Evolutionary conservation across 1,140 invertebrate genomes (phyloP), one percentile per base, ranked within the genome.

Genomic region (Kradibia gibbosae): DNA sequence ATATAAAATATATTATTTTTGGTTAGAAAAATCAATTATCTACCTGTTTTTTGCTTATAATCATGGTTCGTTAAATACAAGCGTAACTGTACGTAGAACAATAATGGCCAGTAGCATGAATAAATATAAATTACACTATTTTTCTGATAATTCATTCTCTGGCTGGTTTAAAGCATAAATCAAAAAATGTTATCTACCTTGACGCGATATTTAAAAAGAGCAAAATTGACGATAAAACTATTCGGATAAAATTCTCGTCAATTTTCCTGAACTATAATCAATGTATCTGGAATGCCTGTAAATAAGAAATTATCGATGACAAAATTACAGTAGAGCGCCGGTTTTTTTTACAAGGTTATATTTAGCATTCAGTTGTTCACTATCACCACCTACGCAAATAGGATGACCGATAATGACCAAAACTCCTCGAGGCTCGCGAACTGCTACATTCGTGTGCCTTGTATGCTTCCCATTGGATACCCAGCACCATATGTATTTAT

Each of bases 121-220:
- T 53, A 57, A 65, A 65, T 65, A 65, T 65, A 65, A 65, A 65
- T 65, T 39, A 65, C 34, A 36, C 1, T 53, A 53, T 53, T 65
- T 65, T 36, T 36, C 11, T 65, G 34, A n/a, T 36, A 65, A 65
- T 36, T 65, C 36, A 65, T 65, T 65, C 7, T 15, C 3, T 31
- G 13, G 10, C 0, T 34, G 28, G 28, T 34, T 5, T 65, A 36
- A 15, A 39, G 22, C 34, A 3, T 65, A 22, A 8, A 65, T 22
- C 0, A 8, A 36, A 36, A 22, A 65, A 39, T 10, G 1, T 1
- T 67, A 22, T 67, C 13, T 67, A 0, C 10, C 39, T 67, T n/a
- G 36, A 3, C 11, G 8, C 0, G 62, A 67, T 67, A 39, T 67
- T 67, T 39, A n/a, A 65, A 3, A 22, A 67, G 36, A 67, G n/a